Evolutionary conservation across 2,113 vertebrate species (phyloP).

Genomic region (Pipra filicauda): DNA sequence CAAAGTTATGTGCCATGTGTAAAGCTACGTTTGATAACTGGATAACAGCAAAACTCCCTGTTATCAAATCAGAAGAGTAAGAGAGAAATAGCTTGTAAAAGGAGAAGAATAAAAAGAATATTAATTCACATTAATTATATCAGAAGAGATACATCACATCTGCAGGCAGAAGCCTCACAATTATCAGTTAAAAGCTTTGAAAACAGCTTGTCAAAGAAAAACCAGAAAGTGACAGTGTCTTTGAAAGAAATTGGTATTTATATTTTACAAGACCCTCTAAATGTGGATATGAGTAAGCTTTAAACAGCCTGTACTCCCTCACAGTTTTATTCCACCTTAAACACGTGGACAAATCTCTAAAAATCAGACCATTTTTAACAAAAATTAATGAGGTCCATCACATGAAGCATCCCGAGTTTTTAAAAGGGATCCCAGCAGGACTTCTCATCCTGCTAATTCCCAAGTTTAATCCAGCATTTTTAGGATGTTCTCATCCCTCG

Average conservation of each 20-base stretch:
- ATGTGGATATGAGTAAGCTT: background rate
- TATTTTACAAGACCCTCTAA: background rate
- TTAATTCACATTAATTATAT: background rate
- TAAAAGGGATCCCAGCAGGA: background rate
- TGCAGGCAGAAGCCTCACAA: background rate
- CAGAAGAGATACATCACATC: background rate
- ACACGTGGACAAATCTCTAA: rapidly evolving
- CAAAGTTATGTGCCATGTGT: background rate
- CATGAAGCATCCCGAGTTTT: rapidly evolving
- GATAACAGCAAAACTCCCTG: background rate
- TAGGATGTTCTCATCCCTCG: background rate
- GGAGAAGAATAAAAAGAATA: background rate
- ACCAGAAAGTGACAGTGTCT: background rate
- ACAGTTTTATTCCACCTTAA: background rate
- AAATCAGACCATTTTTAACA: background rate
- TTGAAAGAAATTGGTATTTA: background rate
- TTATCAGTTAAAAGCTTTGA: background rate
- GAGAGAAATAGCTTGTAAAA: background rate
- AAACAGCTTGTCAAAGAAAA: background rate
- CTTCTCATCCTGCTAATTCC: rapidly evolving
- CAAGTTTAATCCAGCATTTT: background rate
- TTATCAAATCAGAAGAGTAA: background rate
- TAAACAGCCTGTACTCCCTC: background rate
- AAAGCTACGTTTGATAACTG: background rate
- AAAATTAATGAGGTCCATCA: background rate